Evolutionary conservation across 2,888 invertebrate genomes (phyloP).

Genomic region (Heliconius cydno): DNA sequence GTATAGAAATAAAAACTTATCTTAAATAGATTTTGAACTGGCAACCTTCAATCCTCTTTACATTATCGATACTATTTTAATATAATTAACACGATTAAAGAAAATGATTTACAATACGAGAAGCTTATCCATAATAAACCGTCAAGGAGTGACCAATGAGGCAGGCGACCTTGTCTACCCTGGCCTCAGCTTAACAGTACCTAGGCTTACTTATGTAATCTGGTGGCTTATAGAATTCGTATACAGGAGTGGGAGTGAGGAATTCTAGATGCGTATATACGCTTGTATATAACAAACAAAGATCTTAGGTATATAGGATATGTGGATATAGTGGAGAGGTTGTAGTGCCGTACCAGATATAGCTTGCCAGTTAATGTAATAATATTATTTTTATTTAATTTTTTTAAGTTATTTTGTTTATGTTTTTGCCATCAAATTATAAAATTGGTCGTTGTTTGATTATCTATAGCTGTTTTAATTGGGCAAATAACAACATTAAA

Average conservation of each 20-base stretch:
- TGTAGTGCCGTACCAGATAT: neutral
- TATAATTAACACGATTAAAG: neutral
- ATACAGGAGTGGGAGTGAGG: conserved; percentile 20
- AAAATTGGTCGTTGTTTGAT: neutral
- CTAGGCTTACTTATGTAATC: conserved; percentile 44
- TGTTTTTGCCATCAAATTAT: neutral
- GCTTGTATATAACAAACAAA: conserved; percentile 21
- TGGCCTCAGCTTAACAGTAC: conserved; percentile 64
- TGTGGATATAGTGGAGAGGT: neutral
- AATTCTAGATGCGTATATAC: conserved; percentile 30
- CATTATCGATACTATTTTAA: neutral
- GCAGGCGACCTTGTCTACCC: conserved; percentile 76
- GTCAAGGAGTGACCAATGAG: conserved; percentile 45
- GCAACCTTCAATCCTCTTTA: neutral
- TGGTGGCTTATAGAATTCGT: conserved; percentile 45
- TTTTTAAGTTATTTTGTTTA: neutral
- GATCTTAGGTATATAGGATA: conserved; percentile 18
- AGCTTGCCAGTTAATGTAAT: neutral
- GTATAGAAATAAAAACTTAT: neutral
- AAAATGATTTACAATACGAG: conserved; percentile 8
- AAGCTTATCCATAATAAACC: conserved; percentile 49
- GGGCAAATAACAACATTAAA: neutral
- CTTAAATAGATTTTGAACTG: neutral
- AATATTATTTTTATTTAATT: no score
- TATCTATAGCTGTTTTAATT: neutral